Evolutionary conservation across 2,797 vertebrate species (phyloP).

Genomic region (Poecilia wingei): DNA sequence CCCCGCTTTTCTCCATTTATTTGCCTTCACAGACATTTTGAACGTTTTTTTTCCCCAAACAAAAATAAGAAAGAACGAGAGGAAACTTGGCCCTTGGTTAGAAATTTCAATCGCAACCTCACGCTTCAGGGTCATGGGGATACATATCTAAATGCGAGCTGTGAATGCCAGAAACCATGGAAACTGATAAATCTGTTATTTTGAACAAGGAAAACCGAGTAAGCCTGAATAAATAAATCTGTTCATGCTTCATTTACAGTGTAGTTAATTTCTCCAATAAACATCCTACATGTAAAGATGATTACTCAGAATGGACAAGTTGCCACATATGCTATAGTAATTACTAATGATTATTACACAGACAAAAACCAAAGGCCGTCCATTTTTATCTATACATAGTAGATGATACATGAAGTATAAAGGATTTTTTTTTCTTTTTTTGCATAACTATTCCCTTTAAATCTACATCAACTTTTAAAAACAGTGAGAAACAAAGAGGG

Average conservation of each 20-base stretch:
- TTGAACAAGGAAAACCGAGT: constrained; percentile 7
- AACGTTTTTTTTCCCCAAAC: constrained; percentile 19
- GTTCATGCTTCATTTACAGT: neutral
- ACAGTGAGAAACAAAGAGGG: constrained; percentile 30
- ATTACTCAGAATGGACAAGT: neutral
- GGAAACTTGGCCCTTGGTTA: constrained; percentile 29
- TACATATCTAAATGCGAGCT: constrained; percentile 20
- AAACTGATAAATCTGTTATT: constrained; percentile 13
- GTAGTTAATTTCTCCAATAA: neutral
- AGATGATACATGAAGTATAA: constrained; percentile 2
- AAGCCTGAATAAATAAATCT: constrained; percentile 6
- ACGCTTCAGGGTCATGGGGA: constrained; percentile 11
- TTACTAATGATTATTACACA: neutral
- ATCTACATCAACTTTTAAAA: neutral
- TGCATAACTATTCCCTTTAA: neutral
- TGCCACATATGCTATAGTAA: neutral
- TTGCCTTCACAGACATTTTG: constrained; percentile 17
- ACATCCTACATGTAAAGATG: neutral
- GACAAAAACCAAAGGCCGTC: neutral
- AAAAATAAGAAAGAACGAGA: constrained; percentile 23
- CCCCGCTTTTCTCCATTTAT: constrained; percentile 20
- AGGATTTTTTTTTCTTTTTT: neutral
- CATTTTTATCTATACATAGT: neutral
- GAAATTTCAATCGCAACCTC: constrained; percentile 23
- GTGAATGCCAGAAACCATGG: constrained; percentile 9